Conservation (phyloP, 2,113 vertebrate species). For the Sturnus vulgaris region DNA sequence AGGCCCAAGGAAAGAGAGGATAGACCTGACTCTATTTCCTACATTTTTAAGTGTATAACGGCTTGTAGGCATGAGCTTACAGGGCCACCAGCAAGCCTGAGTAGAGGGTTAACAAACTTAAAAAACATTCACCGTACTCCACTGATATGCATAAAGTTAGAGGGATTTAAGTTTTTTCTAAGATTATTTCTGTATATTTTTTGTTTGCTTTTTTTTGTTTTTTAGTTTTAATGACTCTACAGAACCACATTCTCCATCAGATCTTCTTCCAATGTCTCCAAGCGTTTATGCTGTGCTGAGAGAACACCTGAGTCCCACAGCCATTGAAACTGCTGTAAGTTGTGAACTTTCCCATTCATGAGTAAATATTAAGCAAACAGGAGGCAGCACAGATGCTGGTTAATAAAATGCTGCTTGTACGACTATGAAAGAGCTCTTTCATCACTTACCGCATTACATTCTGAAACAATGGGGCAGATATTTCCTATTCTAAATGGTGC, state of each 20-base stretch:
- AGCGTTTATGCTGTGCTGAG: constrained; percentile 90
- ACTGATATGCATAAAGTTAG: not conserved
- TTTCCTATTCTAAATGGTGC: not conserved
- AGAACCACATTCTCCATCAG: constrained; percentile 81
- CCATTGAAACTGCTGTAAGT: constrained; percentile 86
- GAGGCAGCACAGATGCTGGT: not conserved
- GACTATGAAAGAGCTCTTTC: not conserved
- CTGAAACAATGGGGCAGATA: not conserved
- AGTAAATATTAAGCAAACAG: not conserved
- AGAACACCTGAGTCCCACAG: constrained; percentile 85
- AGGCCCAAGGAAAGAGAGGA: not conserved
- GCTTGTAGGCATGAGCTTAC: not conserved
- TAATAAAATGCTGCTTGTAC: not conserved
- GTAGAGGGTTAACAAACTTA: not conserved
- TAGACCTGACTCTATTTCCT: not conserved
- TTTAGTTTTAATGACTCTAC: constrained; percentile 73
- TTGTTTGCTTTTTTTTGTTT: not conserved
- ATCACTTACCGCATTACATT: not conserved
- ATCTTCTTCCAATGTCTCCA: constrained; percentile 92
- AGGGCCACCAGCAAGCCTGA: not conserved
- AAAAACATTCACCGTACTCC: not conserved
- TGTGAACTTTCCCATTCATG: not conserved
- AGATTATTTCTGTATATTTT: not conserved
- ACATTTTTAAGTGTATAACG: not conserved
- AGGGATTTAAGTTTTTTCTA: not conserved